A percentile compares a stretch with the other conserved stretches of the same genome.
Evolutionary conservation across 2,888 invertebrate genomes (phyloP).

Genomic region (Malthinus flaveolus): DNA sequence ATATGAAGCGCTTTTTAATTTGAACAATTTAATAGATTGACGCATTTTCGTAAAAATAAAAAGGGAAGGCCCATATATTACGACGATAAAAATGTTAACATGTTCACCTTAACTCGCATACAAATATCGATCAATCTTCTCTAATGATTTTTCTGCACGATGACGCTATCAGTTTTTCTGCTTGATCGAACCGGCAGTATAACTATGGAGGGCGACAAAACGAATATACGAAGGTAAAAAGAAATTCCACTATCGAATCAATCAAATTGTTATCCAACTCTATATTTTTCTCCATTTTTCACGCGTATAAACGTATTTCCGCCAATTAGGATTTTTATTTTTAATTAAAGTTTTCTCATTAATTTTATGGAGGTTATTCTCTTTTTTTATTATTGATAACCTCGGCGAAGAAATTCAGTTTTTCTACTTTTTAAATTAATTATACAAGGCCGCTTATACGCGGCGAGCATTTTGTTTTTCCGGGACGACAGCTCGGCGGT

Average conservation of each 20-base stretch:
- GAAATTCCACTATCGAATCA: slow-evolving; percentile 13
- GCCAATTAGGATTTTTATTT: no score
- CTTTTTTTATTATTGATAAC: no score
- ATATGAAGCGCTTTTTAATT: no score
- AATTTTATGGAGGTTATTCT: no score
- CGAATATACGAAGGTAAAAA: slow-evolving; percentile 21
- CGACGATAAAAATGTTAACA: slow-evolving; percentile 2
- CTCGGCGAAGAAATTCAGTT: no score
- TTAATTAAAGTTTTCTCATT: no score
- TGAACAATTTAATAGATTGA: no score
- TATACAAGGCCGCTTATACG: no score
- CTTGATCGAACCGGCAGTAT: slow-evolving; percentile 33
- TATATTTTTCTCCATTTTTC: slow-evolving; percentile 2
- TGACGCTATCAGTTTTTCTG: slow-evolving; percentile 46
- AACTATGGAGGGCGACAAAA: slow-evolving; percentile 40
- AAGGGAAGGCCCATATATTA: not conserved
- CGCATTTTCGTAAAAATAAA: no score
- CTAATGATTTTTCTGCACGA: slow-evolving; percentile 37
- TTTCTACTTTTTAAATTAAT: no score
- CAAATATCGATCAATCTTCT: slow-evolving; percentile 33
- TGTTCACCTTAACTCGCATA: slow-evolving; percentile 4
- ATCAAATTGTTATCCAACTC: slow-evolving; percentile 16
- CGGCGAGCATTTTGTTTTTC: no score
- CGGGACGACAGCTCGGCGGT: no score
- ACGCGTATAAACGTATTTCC: slow-evolving; percentile 4